Conservation (phyloP, 1,140 invertebrate species). For the Penaeus indicus region DNA sequence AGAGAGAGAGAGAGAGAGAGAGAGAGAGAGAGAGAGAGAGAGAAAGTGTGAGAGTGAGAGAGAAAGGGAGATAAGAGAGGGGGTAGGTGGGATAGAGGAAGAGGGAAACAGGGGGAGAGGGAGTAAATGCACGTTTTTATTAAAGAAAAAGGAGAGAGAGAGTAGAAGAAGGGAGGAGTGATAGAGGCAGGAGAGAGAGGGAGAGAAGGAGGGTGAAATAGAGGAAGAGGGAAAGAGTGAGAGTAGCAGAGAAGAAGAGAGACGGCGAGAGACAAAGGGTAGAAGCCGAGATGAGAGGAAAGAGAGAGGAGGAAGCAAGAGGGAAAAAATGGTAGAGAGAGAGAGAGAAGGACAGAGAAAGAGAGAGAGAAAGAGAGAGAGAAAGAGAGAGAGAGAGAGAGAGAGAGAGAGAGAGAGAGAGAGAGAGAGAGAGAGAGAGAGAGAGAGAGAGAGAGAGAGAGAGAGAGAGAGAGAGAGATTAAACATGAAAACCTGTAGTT, state of each 20-base stretch:
- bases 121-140: too few species aligned
- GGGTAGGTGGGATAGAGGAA: background rate
- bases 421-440: conserved; percentile 4
- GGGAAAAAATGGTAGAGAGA: background rate
- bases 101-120: background rate
- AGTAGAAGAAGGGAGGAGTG: too few species aligned
- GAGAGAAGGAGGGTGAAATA: background rate
- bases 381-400: background rate
- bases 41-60: background rate
- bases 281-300: background rate
- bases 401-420: background rate
- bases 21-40: background rate
- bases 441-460: background rate
- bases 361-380: background rate
- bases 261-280: background rate
- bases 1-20: background rate
- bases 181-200: too few species aligned
- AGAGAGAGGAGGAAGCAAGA: background rate
- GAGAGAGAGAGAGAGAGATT: background rate
- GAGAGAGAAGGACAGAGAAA: background rate
- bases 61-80: background rate
- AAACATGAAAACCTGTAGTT: too few species aligned
- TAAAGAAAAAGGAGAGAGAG: background rate
- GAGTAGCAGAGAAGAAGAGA: background rate
- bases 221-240: background rate